Percentiles rank a stretch among this genome's conserved stretches.
Conservation (phyloP, 2,113 vertebrate genomes). For the Mola mola region DNA sequence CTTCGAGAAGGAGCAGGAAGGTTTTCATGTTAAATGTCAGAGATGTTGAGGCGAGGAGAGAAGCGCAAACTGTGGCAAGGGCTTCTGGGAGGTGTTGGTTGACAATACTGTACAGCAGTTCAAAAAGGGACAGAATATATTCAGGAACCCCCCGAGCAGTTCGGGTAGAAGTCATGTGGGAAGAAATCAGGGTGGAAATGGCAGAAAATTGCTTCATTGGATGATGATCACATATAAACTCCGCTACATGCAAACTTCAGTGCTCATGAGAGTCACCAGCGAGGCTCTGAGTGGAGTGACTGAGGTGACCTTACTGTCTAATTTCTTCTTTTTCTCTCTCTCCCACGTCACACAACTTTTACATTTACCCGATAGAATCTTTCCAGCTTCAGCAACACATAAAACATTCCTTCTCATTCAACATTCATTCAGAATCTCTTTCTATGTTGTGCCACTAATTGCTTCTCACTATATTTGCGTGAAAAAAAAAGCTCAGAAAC, state of each 20-base stretch:
- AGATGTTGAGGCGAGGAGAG: constrained; percentile 9
- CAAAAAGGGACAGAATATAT: constrained; percentile 74
- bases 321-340: neutral
- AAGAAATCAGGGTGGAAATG: constrained; percentile 38
- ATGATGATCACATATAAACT: constrained; percentile 13
- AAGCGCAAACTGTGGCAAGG: constrained; percentile 39
- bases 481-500: constrained; percentile 16
- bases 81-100: constrained; percentile 34
- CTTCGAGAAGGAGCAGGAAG: constrained; percentile 28
- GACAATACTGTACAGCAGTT: constrained; percentile 77
- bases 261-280: neutral
- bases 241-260: constrained; percentile 27
- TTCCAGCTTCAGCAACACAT: neutral
- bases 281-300: constrained; percentile 10
- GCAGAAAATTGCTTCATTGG: constrained; percentile 45
- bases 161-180: constrained; percentile 27
- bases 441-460: constrained; percentile 9
- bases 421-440: constrained; percentile 62
- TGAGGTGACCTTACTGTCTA: neutral
- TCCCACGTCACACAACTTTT: neutral
- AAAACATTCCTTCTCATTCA: constrained; percentile 45
- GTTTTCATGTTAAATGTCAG: constrained; percentile 21
- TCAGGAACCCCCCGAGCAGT: constrained; percentile 67
- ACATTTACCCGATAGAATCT: constrained; percentile 23
- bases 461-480: neutral